phyloP scores from a whole-genome alignment of 2,888 invertebrate genomes.

The Pheosia gnoma region DNA sequence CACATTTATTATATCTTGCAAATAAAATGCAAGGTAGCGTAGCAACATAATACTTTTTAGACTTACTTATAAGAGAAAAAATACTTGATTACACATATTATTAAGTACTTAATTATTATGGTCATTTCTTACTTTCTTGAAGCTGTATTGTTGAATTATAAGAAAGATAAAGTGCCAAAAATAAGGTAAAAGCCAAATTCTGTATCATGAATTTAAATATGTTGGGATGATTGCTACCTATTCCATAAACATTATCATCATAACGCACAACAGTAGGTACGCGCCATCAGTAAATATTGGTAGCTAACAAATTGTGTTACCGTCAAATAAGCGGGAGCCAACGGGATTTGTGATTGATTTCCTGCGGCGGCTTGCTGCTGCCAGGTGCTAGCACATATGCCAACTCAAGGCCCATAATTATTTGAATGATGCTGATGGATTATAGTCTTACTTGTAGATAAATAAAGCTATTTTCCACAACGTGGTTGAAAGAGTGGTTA shows the following conservation, averaged over 20 bases:
- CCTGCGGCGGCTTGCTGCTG: not conserved
- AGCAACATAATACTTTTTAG: too few relatives aligned
- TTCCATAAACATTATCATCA: not conserved
- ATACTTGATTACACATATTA: too few relatives aligned
- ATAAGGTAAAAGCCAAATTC: too few relatives aligned
- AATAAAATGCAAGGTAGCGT: too few relatives aligned
- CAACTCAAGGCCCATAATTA: not conserved
- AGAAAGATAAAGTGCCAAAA: too few relatives aligned
- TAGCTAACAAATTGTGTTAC: constrained; percentile 6
- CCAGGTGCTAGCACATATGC: constrained; percentile 1
- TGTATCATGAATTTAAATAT: too few relatives aligned
- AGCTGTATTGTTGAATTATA: too few relatives aligned
- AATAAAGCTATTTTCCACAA: not conserved
- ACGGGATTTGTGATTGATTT: constrained; percentile 8
- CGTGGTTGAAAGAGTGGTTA: too few relatives aligned
- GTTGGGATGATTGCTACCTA: not conserved
- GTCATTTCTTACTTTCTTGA: too few relatives aligned
- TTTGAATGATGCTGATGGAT: constrained; percentile 4
- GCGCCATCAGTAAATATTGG: constrained; percentile 5
- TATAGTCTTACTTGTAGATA: not conserved
- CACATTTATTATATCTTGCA: too few relatives aligned
- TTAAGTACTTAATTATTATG: too few relatives aligned
- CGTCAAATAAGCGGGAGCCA: constrained; percentile 1
- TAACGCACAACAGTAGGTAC: not conserved
- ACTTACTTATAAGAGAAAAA: too few relatives aligned